Evolutionary conservation across 2,888 invertebrate genomes (phyloP).

Genomic region (Diabrotica balteata): DNA sequence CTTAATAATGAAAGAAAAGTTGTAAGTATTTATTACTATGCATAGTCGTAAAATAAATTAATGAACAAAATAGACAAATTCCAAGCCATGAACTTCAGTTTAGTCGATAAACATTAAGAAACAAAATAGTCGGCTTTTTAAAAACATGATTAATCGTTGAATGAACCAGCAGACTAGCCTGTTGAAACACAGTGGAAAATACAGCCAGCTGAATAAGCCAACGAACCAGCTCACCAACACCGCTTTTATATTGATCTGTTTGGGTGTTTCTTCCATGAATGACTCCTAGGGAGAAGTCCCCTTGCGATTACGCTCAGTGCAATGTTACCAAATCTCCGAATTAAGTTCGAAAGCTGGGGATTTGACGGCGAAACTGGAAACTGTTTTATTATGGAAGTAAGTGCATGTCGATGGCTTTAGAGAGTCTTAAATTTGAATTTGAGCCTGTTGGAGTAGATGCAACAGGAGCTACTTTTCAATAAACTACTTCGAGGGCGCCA

Average conservation of each 20-base stretch:
- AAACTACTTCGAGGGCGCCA: no score
- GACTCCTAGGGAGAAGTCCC: slow-evolving; percentile 28
- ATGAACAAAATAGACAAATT: no score
- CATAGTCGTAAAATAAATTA: no score
- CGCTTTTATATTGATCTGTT: slow-evolving; percentile 34
- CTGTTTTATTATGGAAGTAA: neutral
- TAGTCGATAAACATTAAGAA: no score
- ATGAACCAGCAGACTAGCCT: slow-evolving; percentile 15
- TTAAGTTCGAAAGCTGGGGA: slow-evolving; percentile 4
- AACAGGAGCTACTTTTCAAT: no score
- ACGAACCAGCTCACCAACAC: slow-evolving; percentile 17
- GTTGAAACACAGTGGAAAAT: slow-evolving; percentile 19
- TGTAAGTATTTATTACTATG: no score
- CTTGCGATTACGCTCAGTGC: slow-evolving; percentile 10
- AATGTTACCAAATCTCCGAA: slow-evolving; percentile 15
- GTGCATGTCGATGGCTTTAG: neutral
- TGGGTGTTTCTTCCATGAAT: slow-evolving; percentile 35
- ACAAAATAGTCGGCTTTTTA: no score
- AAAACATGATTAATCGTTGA: slow-evolving; percentile 18
- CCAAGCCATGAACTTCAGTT: no score
- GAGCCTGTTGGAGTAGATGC: no score
- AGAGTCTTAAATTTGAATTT: neutral
- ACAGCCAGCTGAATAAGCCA: slow-evolving; percentile 23
- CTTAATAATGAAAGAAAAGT: no score
- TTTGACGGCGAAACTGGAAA: neutral